Percentiles rank a stretch among this genome's conserved stretches.
Evolutionary conservation across 2,797 vertebrate species (phyloP).

Genomic region (Melanotaenia nigrans): DNA sequence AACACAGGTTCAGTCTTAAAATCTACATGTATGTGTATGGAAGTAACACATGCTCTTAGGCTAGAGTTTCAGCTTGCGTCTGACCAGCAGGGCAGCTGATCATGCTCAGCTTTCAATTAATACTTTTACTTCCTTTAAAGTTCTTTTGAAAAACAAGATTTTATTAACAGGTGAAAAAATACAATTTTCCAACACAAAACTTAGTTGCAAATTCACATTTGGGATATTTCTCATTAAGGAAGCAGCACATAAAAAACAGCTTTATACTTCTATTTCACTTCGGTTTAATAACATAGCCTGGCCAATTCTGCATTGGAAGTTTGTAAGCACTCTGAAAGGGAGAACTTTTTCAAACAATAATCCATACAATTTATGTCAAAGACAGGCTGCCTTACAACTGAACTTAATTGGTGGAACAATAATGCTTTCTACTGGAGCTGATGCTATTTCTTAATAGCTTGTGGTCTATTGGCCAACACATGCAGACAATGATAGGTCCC

Average conservation of each 20-base stretch:
- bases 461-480: background rate
- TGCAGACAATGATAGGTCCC: background rate
- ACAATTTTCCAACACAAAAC: background rate
- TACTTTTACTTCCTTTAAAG: background rate
- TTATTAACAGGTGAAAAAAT: background rate
- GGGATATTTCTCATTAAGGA: conserved; percentile 7
- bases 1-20: too few relatives aligned
- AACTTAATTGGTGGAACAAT: background rate
- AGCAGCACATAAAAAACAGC: background rate
- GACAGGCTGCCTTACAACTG: background rate
- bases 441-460: background rate
- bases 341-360: background rate
- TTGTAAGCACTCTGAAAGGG: background rate
- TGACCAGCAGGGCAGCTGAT: background rate
- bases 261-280: background rate
- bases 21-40: background rate
- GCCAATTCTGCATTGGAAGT: background rate
- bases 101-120: background rate
- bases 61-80: background rate
- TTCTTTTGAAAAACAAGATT: background rate
- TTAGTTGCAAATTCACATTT: conserved; percentile 18
- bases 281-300: background rate
- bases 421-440: background rate
- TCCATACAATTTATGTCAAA: background rate
- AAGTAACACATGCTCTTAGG: background rate